These are phyloP conservation scores for Muraenolepis orangiensis DNA, from an alignment of 2,797 vertebrate species.

Conservation along the genomic window DNA sequence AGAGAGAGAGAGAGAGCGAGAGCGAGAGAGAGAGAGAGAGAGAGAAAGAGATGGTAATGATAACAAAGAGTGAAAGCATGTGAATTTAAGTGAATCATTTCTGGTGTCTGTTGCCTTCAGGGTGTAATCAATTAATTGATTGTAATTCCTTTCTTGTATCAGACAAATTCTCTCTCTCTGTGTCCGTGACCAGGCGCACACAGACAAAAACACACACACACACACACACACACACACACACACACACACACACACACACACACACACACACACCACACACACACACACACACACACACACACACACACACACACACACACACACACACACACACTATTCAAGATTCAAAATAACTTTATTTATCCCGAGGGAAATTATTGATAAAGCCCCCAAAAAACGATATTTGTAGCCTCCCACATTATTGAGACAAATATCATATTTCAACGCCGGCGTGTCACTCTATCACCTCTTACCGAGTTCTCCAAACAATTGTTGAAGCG, in stretches of 20 bases:
- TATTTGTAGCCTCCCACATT: conserved; percentile 31
- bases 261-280: conserved; percentile 5
- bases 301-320: conserved; percentile 10
- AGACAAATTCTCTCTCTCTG: not conserved
- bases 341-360: too few relatives aligned
- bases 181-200: too few relatives aligned
- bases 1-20: conserved; percentile 1
- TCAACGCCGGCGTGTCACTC: conserved; percentile 24
- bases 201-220: too few relatives aligned
- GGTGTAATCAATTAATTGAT: conserved; percentile 1
- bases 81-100: conserved; percentile 7
- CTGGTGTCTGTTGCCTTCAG: conserved; percentile 22
- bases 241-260: conserved; percentile 5
- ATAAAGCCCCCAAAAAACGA: conserved; percentile 47
- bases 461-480: conserved; percentile 4
- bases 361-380: too few relatives aligned
- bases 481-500: not conserved
- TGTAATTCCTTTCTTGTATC: not conserved
- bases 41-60: conserved; percentile 2
- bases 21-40: not conserved
- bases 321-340: not conserved
- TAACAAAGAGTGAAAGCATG: not conserved
- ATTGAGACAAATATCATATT: conserved; percentile 41
- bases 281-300: conserved; percentile 13
- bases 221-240: conserved; percentile 10